A percentile compares a stretch with the other conserved stretches of the same genome.
These are phyloP conservation scores for Asteroscopus sphinx DNA, from an alignment of 2,888 invertebrate genomes.

Conservation along the genomic window DNA sequence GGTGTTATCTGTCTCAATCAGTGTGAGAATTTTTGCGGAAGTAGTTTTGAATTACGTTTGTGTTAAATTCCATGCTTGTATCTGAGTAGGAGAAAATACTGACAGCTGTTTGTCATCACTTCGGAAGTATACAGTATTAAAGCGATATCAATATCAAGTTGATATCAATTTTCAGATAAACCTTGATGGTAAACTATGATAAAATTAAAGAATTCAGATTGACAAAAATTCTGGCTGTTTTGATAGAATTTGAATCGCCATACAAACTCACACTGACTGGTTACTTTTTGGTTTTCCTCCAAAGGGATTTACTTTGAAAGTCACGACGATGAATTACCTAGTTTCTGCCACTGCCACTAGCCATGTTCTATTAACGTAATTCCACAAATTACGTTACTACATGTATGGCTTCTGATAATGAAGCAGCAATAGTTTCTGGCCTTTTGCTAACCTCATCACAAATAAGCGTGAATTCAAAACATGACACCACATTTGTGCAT, in stretches of 20 bases:
- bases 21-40: conserved; percentile 50
- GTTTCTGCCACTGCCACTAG: background rate
- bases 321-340: conserved; percentile 5
- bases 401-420: conserved; percentile 10
- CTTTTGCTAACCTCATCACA: conserved; percentile 33
- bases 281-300: too few species aligned
- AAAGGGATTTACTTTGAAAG: background rate
- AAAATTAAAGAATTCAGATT: too few species aligned
- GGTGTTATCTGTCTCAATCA: conserved; percentile 43
- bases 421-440: conserved; percentile 18
- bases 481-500: conserved; percentile 32
- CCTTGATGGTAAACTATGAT: too few species aligned
- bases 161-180: too few species aligned
- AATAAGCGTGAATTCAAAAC: conserved; percentile 17
- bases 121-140: too few species aligned
- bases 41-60: conserved; percentile 44
- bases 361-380: conserved; percentile 10
- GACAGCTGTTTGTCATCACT: conserved; percentile 30
- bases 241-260: too few species aligned
- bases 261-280: background rate
- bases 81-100: conserved; percentile 4
- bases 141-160: background rate
- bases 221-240: too few species aligned
- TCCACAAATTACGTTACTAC: conserved; percentile 7
- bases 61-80: conserved; percentile 34